phyloP scores from a whole-genome alignment of 2,113 vertebrate species.

The Phodopus roborovskii region DNA sequence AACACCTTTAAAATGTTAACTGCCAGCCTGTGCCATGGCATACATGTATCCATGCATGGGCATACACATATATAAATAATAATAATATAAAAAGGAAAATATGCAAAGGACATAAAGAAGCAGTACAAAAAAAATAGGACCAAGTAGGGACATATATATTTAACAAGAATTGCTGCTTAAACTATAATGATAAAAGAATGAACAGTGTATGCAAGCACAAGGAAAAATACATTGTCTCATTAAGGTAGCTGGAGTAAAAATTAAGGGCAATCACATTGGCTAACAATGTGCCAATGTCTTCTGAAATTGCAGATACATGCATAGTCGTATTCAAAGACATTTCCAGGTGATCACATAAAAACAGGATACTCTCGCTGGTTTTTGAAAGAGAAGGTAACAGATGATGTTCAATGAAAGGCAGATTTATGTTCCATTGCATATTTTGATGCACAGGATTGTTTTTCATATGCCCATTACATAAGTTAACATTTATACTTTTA shows the following conservation, averaged over 20 bases:
- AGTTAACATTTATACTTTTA: neutral
- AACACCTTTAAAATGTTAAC: conserved; percentile 23
- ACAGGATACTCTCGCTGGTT: neutral
- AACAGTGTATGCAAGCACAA: neutral
- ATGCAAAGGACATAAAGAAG: neutral
- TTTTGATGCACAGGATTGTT: neutral
- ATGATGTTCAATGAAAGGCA: neutral
- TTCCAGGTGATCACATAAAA: neutral
- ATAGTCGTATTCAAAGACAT: neutral
- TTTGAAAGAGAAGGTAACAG: neutral
- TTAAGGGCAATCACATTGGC: neutral
- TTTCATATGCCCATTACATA: neutral
- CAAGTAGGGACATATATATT: neutral
- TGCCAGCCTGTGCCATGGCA: neutral
- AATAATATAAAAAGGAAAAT: neutral
- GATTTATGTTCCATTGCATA: neutral
- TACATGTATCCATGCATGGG: neutral
- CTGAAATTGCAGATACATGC: neutral
- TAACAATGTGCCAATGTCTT: neutral
- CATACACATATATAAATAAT: neutral
- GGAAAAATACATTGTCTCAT: conserved; percentile 12
- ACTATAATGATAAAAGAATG: neutral
- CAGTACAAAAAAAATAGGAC: neutral
- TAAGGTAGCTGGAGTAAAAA: neutral
- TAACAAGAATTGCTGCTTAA: neutral